phyloP scores from a whole-genome alignment of 1,140 invertebrate genomes.

The Hypothenemus hampei region DNA sequence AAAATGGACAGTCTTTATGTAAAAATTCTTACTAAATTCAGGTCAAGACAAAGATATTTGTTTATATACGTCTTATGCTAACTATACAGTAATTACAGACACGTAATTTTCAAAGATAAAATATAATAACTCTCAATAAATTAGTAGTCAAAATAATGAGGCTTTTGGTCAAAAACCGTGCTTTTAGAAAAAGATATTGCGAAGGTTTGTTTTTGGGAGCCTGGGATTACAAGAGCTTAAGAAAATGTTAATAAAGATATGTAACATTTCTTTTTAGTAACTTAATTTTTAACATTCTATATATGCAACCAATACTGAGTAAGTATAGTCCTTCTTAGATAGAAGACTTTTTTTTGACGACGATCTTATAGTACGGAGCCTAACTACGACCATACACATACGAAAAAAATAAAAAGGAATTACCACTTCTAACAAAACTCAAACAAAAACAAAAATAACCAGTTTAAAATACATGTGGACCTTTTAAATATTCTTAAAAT shows the following conservation, averaged over 20 bases:
- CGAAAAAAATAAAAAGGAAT: too few relatives aligned
- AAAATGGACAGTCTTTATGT: constrained; percentile 25
- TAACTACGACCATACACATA: too few relatives aligned
- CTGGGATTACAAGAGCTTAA: not conserved
- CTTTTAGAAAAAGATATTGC: not conserved
- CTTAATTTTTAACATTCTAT: too few relatives aligned
- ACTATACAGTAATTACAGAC: constrained; percentile 23
- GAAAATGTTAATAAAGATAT: not conserved
- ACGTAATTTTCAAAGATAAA: not conserved
- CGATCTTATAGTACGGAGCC: too few relatives aligned
- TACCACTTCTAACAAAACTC: not conserved
- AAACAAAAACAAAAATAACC: not conserved
- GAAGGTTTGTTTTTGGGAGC: not conserved
- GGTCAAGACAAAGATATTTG: constrained; percentile 17
- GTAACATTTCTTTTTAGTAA: not conserved
- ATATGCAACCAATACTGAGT: too few relatives aligned
- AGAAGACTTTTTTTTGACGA: too few relatives aligned
- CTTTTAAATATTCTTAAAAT: not conserved
- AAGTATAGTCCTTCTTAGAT: too few relatives aligned
- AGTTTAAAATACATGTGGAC: not conserved
- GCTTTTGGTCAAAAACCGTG: not conserved
- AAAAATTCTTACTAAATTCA: constrained; percentile 16
- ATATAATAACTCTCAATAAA: constrained; percentile 7
- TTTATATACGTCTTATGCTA: not conserved
- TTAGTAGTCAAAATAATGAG: not conserved